phyloP scores from a whole-genome alignment of 2,797 vertebrate genomes.

The Peromyscus attwateri region DNA sequence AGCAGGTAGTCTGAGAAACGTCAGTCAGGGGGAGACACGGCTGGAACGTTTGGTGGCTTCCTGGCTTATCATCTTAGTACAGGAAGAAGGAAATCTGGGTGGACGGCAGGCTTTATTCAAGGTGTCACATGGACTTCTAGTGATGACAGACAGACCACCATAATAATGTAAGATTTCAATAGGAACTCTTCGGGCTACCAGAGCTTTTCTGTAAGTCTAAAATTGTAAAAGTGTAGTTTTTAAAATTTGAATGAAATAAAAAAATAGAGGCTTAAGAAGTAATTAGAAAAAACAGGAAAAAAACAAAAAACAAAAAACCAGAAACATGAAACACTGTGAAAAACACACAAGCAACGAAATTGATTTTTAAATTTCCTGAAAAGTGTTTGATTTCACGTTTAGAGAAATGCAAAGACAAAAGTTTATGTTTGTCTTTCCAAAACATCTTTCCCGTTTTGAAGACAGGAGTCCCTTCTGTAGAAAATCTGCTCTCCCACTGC shows the following conservation, averaged over 20 bases:
- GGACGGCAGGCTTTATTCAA: neutral
- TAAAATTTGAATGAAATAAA: neutral
- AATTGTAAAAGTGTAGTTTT: neutral
- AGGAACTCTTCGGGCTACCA: neutral
- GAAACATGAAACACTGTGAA: neutral
- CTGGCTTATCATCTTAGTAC: neutral
- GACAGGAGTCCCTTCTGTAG: neutral
- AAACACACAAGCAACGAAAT: neutral
- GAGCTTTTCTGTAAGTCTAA: neutral
- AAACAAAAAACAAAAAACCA: too few species aligned
- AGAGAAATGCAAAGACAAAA: neutral
- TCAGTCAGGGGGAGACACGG: too few species aligned
- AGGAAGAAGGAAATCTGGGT: neutral
- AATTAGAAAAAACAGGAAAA: neutral
- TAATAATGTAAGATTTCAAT: neutral
- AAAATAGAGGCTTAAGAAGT: neutral
- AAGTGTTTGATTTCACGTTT: neutral
- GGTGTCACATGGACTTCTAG: neutral
- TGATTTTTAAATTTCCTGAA: neutral
- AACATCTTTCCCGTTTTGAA: neutral
- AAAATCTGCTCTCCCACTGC: neutral
- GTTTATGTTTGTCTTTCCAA: neutral
- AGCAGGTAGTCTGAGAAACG: neutral
- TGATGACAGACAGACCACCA: neutral
- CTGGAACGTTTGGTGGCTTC: neutral